Conservation (phyloP, 2,113 vertebrate genomes). For the Xiphophorus hellerii region DNA sequence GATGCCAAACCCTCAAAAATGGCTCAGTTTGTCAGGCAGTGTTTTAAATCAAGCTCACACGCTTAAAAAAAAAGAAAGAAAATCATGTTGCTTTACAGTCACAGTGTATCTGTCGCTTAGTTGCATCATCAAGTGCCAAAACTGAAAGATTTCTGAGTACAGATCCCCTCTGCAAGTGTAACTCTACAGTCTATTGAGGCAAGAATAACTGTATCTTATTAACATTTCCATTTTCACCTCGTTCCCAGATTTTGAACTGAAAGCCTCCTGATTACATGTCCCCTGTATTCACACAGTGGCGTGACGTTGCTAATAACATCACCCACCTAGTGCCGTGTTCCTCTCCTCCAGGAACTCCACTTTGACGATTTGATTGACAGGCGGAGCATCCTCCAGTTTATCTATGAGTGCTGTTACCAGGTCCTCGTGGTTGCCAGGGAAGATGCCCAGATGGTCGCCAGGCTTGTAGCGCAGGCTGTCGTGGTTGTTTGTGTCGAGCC, state of each 20-base stretch:
- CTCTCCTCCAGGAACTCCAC: conserved; percentile 95
- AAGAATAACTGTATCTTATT: conserved; percentile 25
- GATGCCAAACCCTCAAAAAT: neutral
- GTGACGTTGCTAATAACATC: conserved; percentile 21
- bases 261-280: conserved; percentile 6
- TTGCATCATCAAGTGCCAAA: conserved; percentile 40
- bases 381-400: conserved; percentile 91
- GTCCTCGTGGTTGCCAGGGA: conserved; percentile 93
- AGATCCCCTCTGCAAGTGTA: conserved; percentile 11
- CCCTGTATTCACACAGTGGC: conserved; percentile 9
- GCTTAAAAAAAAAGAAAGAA: neutral
- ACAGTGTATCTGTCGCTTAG: conserved; percentile 26
- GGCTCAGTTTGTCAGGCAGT: neutral
- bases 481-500: conserved; percentile 89
- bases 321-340: conserved; percentile 90
- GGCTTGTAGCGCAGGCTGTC: conserved; percentile 90
- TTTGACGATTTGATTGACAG: conserved; percentile 92
- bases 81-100: conserved; percentile 32
- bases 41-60: conserved; percentile 7
- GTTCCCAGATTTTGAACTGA: conserved; percentile 25
- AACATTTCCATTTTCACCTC: conserved; percentile 41
- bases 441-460: conserved; percentile 94
- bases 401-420: conserved; percentile 91
- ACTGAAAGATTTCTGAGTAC: conserved; percentile 34
- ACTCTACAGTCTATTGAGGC: conserved; percentile 22